These are phyloP conservation scores for Eucidaris tribuloides DNA, from an alignment of 35 echinoderm and acorn worm species.

Conservation along the genomic window DNA sequence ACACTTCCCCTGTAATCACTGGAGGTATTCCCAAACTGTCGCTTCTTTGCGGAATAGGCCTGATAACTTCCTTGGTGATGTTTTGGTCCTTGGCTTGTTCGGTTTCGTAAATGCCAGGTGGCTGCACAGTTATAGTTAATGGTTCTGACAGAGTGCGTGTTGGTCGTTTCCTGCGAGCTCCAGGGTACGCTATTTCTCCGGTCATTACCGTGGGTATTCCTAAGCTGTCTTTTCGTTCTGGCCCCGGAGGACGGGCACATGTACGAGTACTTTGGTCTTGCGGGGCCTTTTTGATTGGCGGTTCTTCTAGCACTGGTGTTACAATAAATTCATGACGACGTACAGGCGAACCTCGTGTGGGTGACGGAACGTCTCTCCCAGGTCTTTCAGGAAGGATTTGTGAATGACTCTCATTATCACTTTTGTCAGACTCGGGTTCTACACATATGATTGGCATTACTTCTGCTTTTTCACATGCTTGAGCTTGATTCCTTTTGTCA, in stretches of 20 bases:
- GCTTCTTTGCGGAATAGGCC: constrained; percentile 26
- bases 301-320: no score
- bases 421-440: constrained; percentile 6
- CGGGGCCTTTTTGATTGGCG: no score
- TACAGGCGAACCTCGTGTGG: no score
- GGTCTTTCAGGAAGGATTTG: no score
- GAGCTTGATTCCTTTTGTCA: not conserved
- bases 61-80: constrained; percentile 10
- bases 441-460: constrained; percentile 8
- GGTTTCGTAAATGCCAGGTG: constrained; percentile 2
- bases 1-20: constrained; percentile 59
- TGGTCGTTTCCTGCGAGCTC: constrained; percentile 8
- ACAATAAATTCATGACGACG: no score
- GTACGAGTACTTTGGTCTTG: no score
- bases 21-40: constrained; percentile 74
- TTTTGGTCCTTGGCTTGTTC: constrained; percentile 25
- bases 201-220: constrained; percentile 62
- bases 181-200: constrained; percentile 67
- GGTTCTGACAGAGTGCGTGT: constrained; percentile 6
- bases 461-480: not conserved
- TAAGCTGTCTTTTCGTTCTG: constrained; percentile 47
- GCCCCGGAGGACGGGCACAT: not conserved
- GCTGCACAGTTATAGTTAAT: constrained; percentile 26
- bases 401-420: not conserved
- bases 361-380: no score